phyloP scores from a whole-genome alignment of 1,140 invertebrate genomes.

The Cherax destructor region DNA sequence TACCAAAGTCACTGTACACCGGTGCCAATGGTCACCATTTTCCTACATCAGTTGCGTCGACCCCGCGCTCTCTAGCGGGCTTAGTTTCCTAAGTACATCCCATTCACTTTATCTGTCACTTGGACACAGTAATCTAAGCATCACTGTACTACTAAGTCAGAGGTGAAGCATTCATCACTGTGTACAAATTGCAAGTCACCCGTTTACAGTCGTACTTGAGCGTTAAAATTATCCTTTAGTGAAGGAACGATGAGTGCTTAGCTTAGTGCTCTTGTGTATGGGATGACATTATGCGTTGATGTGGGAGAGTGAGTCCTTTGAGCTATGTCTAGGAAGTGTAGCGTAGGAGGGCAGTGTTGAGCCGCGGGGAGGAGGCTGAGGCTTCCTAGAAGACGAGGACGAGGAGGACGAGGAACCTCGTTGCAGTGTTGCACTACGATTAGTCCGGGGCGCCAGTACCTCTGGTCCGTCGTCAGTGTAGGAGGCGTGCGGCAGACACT shows the following conservation, averaged over 20 bases:
- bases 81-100: neutral
- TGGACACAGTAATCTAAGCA: neutral
- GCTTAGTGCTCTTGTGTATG: neutral
- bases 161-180: neutral
- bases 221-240: neutral
- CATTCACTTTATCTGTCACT: neutral
- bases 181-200: neutral
- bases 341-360: conserved; percentile 64
- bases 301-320: conserved; percentile 66
- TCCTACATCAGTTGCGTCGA: no score
- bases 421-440: conserved; percentile 50
- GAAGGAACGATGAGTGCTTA: neutral
- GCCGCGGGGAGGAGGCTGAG: conserved; percentile 65
- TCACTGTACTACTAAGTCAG: neutral
- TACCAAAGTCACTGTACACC: neutral
- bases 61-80: no score
- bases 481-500: neutral
- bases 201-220: conserved; percentile 51
- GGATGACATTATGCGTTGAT: conserved; percentile 60
- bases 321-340: conserved; percentile 66
- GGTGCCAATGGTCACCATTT: neutral
- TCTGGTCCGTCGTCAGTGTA: conserved; percentile 35
- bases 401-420: conserved; percentile 50
- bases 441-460: conserved; percentile 13
- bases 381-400: conserved; percentile 49